Conservation (phyloP, 1,140 invertebrate genomes). For the Drosophila suzukii region DNA sequence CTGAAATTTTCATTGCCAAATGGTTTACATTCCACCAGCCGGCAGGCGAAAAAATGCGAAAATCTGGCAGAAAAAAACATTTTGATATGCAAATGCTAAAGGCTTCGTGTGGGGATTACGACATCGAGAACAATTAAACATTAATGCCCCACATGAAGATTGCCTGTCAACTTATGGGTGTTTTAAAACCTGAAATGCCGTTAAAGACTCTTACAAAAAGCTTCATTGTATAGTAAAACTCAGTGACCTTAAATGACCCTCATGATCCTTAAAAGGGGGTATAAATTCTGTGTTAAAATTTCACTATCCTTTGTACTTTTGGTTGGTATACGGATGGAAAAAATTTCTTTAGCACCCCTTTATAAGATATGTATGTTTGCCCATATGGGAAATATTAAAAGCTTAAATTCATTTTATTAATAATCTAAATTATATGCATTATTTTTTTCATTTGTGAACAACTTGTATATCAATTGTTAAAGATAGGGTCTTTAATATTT, state of each 20-base stretch:
- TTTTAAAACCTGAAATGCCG: constrained; percentile 11
- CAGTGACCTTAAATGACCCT: not conserved
- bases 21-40: constrained; percentile 28
- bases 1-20: constrained; percentile 47
- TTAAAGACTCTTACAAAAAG: constrained; percentile 1
- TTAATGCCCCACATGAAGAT: constrained; percentile 1
- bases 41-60: constrained; percentile 7
- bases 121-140: constrained; percentile 29
- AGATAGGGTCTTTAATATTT: no score
- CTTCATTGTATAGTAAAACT: not conserved
- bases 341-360: not conserved
- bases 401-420: not conserved
- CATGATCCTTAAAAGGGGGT: not conserved
- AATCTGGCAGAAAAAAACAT: constrained; percentile 29
- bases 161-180: constrained; percentile 8
- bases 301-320: not conserved
- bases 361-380: not conserved
- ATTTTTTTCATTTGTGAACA: no score
- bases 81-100: constrained; percentile 27
- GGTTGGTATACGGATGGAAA: not conserved
- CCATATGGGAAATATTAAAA: not conserved
- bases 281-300: not conserved
- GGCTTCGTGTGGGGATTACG: constrained; percentile 19
- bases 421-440: not conserved
- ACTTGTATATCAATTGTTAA: no score